Percentiles rank a stretch among this genome's conserved stretches.
Evolutionary conservation across 2,113 vertebrate species (phyloP).

Genomic region (Microtus pennsylvanicus): DNA sequence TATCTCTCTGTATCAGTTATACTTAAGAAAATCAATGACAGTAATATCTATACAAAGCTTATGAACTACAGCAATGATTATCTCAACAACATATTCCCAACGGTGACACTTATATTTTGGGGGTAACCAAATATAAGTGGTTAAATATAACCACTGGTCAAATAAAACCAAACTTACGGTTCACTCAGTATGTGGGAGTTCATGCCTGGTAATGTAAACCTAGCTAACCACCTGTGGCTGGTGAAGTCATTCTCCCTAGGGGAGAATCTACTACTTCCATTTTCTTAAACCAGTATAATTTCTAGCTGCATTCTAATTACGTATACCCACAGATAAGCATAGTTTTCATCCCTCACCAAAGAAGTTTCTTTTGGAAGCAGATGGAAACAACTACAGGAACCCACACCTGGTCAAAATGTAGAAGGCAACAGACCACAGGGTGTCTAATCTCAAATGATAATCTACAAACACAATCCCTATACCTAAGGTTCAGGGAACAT

Average conservation of each 20-base stretch:
- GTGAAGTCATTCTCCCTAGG: background rate
- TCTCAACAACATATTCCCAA: background rate
- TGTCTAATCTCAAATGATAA: background rate
- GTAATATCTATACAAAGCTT: background rate
- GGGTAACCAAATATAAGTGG: background rate
- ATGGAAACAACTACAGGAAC: background rate
- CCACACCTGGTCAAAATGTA: background rate
- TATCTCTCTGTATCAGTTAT: constrained; percentile 6
- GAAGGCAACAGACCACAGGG: background rate
- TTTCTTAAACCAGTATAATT: background rate
- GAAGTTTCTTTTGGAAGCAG: background rate
- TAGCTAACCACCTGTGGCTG: background rate
- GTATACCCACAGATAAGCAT: background rate
- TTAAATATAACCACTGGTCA: no score
- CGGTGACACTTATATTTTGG: background rate
- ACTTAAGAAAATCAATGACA: constrained; percentile 49
- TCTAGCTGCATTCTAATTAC: background rate
- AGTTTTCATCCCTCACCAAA: background rate
- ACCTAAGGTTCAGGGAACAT: background rate
- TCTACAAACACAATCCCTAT: background rate
- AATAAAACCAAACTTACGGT: background rate
- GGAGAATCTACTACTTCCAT: background rate
- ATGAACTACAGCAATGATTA: background rate
- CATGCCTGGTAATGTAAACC: background rate
- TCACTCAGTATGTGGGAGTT: background rate